These are phyloP conservation scores for Bergia puertoricense DNA, from an alignment of 92 coral and sea anemone species.

Conservation along the genomic window DNA sequence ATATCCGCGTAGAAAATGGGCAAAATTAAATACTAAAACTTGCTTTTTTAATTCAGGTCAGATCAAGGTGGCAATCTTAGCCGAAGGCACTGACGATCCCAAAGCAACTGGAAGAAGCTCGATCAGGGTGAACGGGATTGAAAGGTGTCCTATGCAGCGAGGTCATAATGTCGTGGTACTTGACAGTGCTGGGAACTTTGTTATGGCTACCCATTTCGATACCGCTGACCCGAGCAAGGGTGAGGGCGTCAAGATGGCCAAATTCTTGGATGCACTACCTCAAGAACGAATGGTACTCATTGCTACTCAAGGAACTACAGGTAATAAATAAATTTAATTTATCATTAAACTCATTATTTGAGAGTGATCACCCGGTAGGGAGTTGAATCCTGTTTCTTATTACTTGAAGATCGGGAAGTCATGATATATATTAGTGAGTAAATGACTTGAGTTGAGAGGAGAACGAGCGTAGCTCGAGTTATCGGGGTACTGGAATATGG, in stretches of 20 bases:
- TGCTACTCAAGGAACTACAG: conserved; percentile 97
- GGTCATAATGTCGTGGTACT: conserved; percentile 93
- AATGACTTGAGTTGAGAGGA: no score
- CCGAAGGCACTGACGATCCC: conserved; percentile 97
- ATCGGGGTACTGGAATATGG: no score
- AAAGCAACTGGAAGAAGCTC: conserved; percentile 90
- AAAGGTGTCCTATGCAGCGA: conserved; percentile 90
- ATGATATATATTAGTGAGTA: no score
- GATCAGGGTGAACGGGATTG: conserved; percentile 93
- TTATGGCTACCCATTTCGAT: conserved; percentile 91
- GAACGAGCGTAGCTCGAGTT: no score
- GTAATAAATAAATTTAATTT: conserved; percentile 28
- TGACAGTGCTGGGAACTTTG: conserved; percentile 90
- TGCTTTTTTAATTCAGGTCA: conserved; percentile 59
- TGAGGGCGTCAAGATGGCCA: conserved; percentile 91
- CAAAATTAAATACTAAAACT: no score
- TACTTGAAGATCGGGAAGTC: no score
- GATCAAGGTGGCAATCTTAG: conserved; percentile 82
- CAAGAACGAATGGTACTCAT: conserved; percentile 92
- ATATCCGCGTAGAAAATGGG: no score
- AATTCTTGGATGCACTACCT: conserved; percentile 84
- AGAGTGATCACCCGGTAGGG: no score
- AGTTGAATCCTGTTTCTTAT: no score
- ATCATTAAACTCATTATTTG: no score
- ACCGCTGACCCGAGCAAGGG: conserved; percentile 96